These are phyloP conservation scores for Pollenia amentaria DNA, from an alignment of 2,888 invertebrate genomes.

Conservation along the genomic window DNA sequence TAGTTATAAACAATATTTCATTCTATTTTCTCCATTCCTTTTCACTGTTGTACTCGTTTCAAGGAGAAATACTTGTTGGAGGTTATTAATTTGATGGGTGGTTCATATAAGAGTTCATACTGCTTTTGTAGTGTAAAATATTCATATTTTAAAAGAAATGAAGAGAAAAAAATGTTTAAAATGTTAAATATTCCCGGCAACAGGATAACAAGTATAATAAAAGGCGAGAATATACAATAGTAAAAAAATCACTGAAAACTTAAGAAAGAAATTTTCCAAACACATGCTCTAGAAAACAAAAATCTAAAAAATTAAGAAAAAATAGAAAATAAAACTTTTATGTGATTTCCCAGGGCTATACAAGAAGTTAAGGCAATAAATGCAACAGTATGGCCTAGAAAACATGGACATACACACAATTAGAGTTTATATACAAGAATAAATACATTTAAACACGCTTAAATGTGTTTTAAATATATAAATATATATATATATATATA, in stretches of 20 bases:
- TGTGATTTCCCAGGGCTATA: constrained; percentile 43
- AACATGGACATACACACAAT: constrained; percentile 22
- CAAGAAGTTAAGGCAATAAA: constrained; percentile 35
- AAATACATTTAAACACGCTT: background rate
- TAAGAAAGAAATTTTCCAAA: constrained; percentile 25
- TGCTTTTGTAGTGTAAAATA: constrained; percentile 54
- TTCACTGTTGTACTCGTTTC: constrained; percentile 39
- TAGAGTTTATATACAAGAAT: background rate
- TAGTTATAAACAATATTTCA: constrained; percentile 49
- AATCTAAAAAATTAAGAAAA: background rate
- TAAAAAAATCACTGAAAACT: constrained; percentile 42
- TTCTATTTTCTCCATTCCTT: background rate
- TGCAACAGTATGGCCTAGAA: constrained; percentile 65
- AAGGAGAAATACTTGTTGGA: constrained; percentile 52
- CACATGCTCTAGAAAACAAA: constrained; percentile 35
- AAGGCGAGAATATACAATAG: constrained; percentile 38
- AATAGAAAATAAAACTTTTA: constrained; percentile 38
- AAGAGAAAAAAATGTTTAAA: constrained; percentile 41
- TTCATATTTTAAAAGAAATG: constrained; percentile 38
- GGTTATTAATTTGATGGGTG: constrained; percentile 48
- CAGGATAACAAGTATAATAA: constrained; percentile 53
- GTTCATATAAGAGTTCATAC: constrained; percentile 19
- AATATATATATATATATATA: background rate
- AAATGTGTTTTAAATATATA: constrained; percentile 1
- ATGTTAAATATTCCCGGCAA: constrained; percentile 60